These are phyloP conservation scores for Orthosia incerta DNA, from an alignment of 2,888 invertebrate genomes.

Conservation along the genomic window DNA sequence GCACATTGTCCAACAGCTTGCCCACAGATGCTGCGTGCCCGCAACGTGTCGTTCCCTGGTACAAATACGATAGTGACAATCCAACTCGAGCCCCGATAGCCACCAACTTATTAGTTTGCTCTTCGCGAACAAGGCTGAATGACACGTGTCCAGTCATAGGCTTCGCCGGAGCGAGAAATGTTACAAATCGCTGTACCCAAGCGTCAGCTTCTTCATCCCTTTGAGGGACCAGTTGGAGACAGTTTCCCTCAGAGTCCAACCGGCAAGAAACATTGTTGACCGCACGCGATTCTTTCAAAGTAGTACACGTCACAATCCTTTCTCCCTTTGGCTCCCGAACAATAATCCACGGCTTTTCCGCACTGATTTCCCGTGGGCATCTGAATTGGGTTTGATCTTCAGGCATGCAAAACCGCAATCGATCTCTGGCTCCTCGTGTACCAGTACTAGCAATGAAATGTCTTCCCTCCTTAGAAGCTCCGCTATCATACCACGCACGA, in stretches of 20 bases:
- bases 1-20: conserved; percentile 92
- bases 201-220: conserved; percentile 92
- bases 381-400: conserved; percentile 92
- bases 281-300: conserved; percentile 94
- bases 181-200: conserved; percentile 94
- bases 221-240: conserved; percentile 92
- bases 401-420: conserved; percentile 93
- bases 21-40: conserved; percentile 92
- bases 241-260: conserved; percentile 92
- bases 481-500: conserved; percentile 92
- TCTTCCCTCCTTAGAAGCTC: conserved; percentile 91
- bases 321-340: conserved; percentile 94
- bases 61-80: conserved; percentile 95
- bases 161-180: conserved; percentile 92
- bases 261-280: conserved; percentile 95
- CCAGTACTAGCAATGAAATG: conserved; percentile 95
- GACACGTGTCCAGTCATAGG: conserved; percentile 95
- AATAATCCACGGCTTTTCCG: conserved; percentile 94
- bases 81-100: conserved; percentile 94
- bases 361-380: conserved; percentile 93
- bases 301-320: conserved; percentile 95
- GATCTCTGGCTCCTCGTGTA: conserved; percentile 93
- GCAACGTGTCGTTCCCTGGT: conserved; percentile 93
- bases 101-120: conserved; percentile 85
- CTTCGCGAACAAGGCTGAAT: conserved; percentile 93